Conservation (phyloP, 2,113 vertebrate species). For the Petaurus breviceps region DNA sequence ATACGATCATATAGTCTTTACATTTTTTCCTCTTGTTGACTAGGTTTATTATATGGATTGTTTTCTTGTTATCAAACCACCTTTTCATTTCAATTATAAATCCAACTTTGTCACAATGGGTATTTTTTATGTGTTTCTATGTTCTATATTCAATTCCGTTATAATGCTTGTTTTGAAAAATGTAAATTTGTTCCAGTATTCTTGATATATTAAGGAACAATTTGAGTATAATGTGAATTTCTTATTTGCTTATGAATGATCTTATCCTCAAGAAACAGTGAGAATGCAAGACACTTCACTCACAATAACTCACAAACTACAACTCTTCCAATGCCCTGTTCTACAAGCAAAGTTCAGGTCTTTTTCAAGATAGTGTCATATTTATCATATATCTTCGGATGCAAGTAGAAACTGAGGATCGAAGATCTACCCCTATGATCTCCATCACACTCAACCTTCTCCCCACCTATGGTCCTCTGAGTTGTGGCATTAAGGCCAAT, state of each 20-base stretch:
- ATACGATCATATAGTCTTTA: not conserved
- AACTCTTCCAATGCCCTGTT: not conserved
- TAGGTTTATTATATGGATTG: not conserved
- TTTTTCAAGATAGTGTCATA: not conserved
- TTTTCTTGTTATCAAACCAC: not conserved
- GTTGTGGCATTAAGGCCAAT: not conserved
- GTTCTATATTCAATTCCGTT: not conserved
- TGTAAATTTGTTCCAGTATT: not conserved
- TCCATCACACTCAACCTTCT: not conserved
- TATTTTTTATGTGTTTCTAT: not conserved
- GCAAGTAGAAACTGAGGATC: not conserved
- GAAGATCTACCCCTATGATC: not conserved
- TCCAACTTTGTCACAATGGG: not conserved
- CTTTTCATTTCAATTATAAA: not conserved
- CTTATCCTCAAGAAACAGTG: not conserved
- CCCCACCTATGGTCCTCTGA: not conserved
- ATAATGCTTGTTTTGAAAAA: not conserved
- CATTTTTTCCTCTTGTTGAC: not conserved
- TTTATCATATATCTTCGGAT: not conserved
- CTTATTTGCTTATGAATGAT: not conserved
- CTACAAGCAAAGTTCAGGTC: not conserved
- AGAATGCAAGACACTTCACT: not conserved
- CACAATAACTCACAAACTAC: not conserved
- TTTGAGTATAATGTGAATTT: not conserved
- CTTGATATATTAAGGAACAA: not conserved